These are phyloP conservation scores for Menura novaehollandiae DNA, from an alignment of 2,113 vertebrate species.

Conservation along the genomic window DNA sequence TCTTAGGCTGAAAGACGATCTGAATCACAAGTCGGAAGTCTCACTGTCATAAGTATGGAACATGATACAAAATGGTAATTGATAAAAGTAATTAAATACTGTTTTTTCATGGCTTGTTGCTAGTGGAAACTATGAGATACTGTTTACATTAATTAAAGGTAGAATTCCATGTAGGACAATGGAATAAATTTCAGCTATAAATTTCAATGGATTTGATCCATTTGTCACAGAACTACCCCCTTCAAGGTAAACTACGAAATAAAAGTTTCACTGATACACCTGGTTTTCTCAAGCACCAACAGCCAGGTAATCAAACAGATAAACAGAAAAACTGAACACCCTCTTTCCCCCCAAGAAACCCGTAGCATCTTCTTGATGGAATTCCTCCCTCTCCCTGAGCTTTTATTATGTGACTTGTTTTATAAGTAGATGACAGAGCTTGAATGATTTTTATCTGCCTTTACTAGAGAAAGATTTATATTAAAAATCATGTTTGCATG, in stretches of 20 bases:
- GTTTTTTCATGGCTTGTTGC: neutral
- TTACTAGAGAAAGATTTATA: neutral
- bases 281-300: neutral
- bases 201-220: neutral
- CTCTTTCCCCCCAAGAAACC: fast-evolving
- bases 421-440: neutral
- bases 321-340: neutral
- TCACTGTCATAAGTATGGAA: neutral
- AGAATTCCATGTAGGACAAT: neutral
- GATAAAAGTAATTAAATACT: neutral
- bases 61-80: neutral
- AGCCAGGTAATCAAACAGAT: neutral
- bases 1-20: neutral
- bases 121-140: neutral
- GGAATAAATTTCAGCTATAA: neutral
- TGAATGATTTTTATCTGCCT: neutral
- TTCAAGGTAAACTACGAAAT: neutral
- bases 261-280: neutral
- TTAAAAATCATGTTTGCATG: neutral
- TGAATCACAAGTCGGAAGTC: neutral
- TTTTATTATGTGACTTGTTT: neutral
- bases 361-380: neutral
- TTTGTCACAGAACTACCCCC: neutral
- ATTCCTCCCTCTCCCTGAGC: neutral
- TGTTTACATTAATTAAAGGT: neutral